Conservation (phyloP, 2,113 vertebrate genomes). For the Xenopus tropicalis region DNA sequence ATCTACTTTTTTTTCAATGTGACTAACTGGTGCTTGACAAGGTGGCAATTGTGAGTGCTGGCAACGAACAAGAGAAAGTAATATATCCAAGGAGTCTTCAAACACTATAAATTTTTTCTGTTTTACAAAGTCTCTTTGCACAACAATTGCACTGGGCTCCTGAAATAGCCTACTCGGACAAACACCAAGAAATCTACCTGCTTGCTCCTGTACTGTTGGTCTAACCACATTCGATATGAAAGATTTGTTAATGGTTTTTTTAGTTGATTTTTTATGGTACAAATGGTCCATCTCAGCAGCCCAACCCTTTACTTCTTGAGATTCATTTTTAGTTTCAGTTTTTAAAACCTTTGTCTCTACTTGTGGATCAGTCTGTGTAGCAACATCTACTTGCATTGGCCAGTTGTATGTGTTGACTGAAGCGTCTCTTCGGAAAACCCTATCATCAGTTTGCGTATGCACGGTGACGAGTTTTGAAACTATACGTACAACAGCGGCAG, state of each 20-base stretch:
- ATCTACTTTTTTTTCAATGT: not conserved
- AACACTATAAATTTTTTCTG: constrained; percentile 3
- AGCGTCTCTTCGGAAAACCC: not conserved
- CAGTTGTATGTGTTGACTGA: not conserved
- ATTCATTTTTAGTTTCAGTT: no score
- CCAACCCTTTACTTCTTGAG: no score
- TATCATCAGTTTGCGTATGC: not conserved
- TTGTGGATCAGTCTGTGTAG: no score
- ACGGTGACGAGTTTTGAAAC: not conserved
- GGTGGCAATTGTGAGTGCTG: not conserved
- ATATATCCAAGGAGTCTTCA: not conserved
- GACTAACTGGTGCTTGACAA: not conserved
- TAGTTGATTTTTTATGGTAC: no score
- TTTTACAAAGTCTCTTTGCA: not conserved
- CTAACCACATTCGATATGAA: no score
- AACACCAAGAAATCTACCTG: not conserved
- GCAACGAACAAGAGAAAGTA: not conserved
- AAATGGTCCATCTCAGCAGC: no score
- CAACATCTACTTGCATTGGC: no score
- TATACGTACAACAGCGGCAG: not conserved
- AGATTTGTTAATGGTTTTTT: no score
- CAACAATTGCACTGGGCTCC: not conserved
- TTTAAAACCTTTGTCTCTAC: no score
- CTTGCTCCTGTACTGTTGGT: no score
- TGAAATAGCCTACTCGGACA: not conserved